Base-by-base conservation (phyloP, 2,888 invertebrate genomes). In the Cryptocephalus primarius region DNA sequence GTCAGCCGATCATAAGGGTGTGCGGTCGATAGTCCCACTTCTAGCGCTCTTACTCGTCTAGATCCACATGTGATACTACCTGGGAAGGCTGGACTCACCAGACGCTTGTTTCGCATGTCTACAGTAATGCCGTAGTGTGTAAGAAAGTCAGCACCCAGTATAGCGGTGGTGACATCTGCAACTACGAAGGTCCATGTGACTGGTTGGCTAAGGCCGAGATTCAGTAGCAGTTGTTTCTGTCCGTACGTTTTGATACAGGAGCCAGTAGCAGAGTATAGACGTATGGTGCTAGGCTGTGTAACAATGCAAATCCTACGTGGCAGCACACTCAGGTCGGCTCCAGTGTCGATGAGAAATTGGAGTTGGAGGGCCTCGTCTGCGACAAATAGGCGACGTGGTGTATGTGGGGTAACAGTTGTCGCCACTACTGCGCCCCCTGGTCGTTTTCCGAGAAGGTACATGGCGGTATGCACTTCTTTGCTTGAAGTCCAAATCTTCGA, bases 121-220 rank as follows among this genome's bases (percentile, higher is more conserved):
- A 43, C 43, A 13, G 10, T 38, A n/a, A 34, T 43, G 13, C 13
- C 36, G 8, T 43, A 34, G 8, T 36, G 43, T 43, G 22, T 13
- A 10, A 32, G 10, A 2, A 9, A 14, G 10, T 34, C 43, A 33
- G 33, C 38, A 9, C 33, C 34, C 8, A 46, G 11, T 31, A 32
- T 48, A 6, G 33, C 42, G 33, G 42, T 31, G 33, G 44, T 43
- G 31, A 34, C 41, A 1, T 39, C 40, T 44, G 45, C 32, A 32
- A 43, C 43, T 45, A 45, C 32, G 33, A 46, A 43, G 31, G 33
- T 32, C 31, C 12, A 22, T 39, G n/a, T 48, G 39, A 45, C 40
- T 10, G 32, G 32, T 41, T 43, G 9, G 33, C 38, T 34, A 1
- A 38, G 34, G 33, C 42, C 42, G 22, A 42, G 42, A 22, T 42